Conservation (phyloP, 1,140 invertebrate species). For the Archivesica marissinica region DNA sequence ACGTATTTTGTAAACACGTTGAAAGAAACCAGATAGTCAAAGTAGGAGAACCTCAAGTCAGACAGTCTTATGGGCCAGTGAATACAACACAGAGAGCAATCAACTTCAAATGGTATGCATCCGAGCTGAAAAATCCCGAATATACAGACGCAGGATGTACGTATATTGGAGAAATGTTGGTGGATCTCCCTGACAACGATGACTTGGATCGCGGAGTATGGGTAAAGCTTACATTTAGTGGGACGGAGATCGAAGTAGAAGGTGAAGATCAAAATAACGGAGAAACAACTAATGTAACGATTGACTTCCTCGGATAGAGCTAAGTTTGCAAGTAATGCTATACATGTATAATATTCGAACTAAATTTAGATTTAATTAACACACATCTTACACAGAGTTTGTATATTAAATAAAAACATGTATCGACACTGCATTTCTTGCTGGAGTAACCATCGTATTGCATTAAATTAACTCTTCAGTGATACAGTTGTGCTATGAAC, state of each 20-base stretch:
- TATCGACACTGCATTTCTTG: no score
- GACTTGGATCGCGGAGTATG: neutral
- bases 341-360: no score
- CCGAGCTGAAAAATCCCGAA: neutral
- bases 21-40: neutral
- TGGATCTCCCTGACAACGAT: neutral
- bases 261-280: neutral
- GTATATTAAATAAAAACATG: no score
- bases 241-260: slow-evolving; percentile 21
- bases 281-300: neutral
- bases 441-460: no score
- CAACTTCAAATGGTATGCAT: neutral
- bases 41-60: neutral
- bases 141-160: neutral
- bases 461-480: no score
- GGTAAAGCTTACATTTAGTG: slow-evolving; percentile 13
- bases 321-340: no score
- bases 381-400: no score
- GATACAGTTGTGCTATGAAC: no score
- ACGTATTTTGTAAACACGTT: slow-evolving; percentile 8
- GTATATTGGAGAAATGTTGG: neutral
- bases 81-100: neutral
- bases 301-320: slow-evolving; percentile 17
- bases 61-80: neutral
- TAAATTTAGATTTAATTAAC: no score